Percentiles rank a stretch among this genome's conserved stretches.
phyloP scores from a whole-genome alignment of 2,888 invertebrate genomes.

The Chelonus formosanus region DNA sequence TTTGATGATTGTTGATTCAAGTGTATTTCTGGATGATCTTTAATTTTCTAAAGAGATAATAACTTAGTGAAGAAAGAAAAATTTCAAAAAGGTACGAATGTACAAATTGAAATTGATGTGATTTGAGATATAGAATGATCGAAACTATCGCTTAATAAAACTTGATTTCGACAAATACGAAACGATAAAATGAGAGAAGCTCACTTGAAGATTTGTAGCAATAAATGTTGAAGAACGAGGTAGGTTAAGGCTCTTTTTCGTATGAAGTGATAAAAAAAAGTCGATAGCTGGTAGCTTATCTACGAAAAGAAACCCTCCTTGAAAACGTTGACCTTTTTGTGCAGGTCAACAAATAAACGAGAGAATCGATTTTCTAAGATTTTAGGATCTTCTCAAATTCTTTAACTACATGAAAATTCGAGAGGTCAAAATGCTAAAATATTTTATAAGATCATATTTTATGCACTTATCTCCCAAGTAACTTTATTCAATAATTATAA shows the following conservation, averaged over 20 bases:
- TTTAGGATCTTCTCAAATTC: neutral
- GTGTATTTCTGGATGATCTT: too few relatives aligned
- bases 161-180: constrained; percentile 5
- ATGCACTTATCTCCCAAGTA: neutral
- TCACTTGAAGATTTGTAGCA: constrained; percentile 24
- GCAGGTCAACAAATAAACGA: constrained; percentile 23
- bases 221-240: constrained; percentile 18
- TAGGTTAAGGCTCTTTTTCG: constrained; percentile 1
- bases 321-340: constrained; percentile 7
- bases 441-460: neutral
- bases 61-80: too few relatives aligned
- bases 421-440: neutral
- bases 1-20: too few relatives aligned
- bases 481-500: too few relatives aligned
- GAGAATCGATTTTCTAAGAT: constrained; percentile 11
- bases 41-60: too few relatives aligned
- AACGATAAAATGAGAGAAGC: constrained; percentile 10
- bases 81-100: neutral
- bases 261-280: constrained; percentile 14
- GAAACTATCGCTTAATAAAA: too few relatives aligned
- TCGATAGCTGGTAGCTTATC: constrained; percentile 22
- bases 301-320: constrained; percentile 15
- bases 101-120: neutral
- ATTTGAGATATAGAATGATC: constrained; percentile 7
- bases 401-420: constrained; percentile 2